phyloP scores from a whole-genome alignment of 2,888 invertebrate genomes.

The Eucera pruinosa region DNA sequence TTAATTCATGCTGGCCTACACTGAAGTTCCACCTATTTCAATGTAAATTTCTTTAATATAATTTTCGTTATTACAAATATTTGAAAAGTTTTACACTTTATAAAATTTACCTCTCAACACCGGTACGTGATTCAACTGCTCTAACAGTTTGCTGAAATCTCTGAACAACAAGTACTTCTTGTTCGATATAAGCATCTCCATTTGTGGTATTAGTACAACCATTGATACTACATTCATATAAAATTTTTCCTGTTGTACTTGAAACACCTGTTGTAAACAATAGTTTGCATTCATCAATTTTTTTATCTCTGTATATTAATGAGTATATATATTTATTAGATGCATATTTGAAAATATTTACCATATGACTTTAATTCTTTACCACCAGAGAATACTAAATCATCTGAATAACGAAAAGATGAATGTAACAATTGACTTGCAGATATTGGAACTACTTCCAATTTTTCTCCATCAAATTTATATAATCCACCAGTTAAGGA shows the following conservation, averaged over 20 bases:
- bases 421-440: constrained; percentile 94
- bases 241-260: constrained; percentile 88
- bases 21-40: constrained; percentile 95
- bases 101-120: constrained; percentile 89
- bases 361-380: constrained; percentile 95
- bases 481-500: constrained; percentile 96
- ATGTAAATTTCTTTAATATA: constrained; percentile 10
- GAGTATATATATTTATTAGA: constrained; percentile 3
- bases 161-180: constrained; percentile 90
- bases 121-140: constrained; percentile 94
- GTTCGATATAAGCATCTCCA: constrained; percentile 83
- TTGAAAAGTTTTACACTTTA: constrained; percentile 26
- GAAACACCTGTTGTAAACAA: constrained; percentile 86
- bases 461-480: constrained; percentile 94
- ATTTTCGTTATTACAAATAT: background rate
- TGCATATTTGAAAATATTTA: constrained; percentile 50
- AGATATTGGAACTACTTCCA: constrained; percentile 94
- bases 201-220: constrained; percentile 90
- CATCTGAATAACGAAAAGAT: constrained; percentile 94
- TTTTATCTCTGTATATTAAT: constrained; percentile 5
- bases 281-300: background rate
- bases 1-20: constrained; percentile 94
- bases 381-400: constrained; percentile 94
- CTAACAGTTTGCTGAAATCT: constrained; percentile 94
- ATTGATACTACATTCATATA: constrained; percentile 91